Base-by-base conservation (phyloP, 2,113 vertebrate species). In the Nicator chloris region DNA sequence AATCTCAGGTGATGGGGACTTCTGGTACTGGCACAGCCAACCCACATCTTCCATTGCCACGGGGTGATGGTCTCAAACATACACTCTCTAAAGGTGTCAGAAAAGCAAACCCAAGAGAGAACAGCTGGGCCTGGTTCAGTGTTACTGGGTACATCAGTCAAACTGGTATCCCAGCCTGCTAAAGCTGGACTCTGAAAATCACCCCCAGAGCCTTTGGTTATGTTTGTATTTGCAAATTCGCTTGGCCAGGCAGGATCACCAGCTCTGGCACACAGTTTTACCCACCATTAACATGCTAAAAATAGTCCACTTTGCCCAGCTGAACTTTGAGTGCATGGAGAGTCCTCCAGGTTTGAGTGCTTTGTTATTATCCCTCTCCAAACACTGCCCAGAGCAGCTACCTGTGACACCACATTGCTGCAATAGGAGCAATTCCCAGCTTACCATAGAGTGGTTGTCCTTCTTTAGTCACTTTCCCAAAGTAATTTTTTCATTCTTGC, bases 41-140 rank as follows among this genome's bases (percentile, higher is more conserved):
- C 4, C 3, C 24, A 11, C 12, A 27, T 8, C 45, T 80, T 72
- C 70, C 40, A 44, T 8, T 1, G 1, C 9, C n/a, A 31, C 0
- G 0, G 13, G n/a, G 30, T 66, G 78, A 10, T 65, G 56, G 56
- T 53, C 24, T 57, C 49, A 76, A 49, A n/a, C 3, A 15, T 2
- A 1, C 2, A 1, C 16, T 51, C 33, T 35, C 45, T 70, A 40
- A 65, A 86, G 4, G 53, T 53, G 20, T 60, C 50, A 70, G 64
- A 54, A 69, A 81, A 63, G 17, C n/a, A 73, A 88, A 83, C 2
- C 20, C 42, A 31, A 18, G 28, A 72, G 54, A 69, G 20, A 56
- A 4, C 30, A 86, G 12, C 50, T 81, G 63, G 54, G 37, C 19
- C 15, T 20, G 4, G 13, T 49, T 70, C 22, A 30, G 1, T 35